Conservation (phyloP, 2,797 vertebrate genomes). For the Pangasius sanitwongsei region DNA sequence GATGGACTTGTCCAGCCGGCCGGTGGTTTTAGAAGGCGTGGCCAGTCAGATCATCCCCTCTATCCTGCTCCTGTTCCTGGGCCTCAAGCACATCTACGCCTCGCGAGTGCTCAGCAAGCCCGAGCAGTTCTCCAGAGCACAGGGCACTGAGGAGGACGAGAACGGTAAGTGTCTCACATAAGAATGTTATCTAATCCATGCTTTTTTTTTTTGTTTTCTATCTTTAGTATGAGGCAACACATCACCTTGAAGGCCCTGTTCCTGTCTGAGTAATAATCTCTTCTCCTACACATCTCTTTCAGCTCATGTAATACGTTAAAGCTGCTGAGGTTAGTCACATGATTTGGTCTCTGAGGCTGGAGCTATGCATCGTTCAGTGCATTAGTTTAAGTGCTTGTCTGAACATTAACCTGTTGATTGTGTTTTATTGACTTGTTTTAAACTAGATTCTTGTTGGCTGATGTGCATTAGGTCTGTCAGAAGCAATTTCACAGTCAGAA, state of each 20-base stretch:
- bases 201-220: background rate
- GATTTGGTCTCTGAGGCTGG: background rate
- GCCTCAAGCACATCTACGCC: slow-evolving; percentile 90
- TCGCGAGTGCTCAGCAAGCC: slow-evolving; percentile 84
- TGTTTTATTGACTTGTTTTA: background rate
- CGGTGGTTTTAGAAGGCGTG: slow-evolving; percentile 83
- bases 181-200: background rate
- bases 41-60: slow-evolving; percentile 89
- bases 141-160: slow-evolving; percentile 84
- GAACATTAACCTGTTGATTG: background rate
- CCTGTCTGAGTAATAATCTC: background rate
- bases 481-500: background rate
- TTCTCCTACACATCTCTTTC: background rate
- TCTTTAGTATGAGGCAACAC: background rate
- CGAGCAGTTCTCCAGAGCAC: slow-evolving; percentile 71
- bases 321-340: background rate
- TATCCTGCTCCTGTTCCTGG: slow-evolving; percentile 91
- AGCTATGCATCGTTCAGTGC: background rate
- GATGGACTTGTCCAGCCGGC: slow-evolving; percentile 88
- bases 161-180: slow-evolving; percentile 77
- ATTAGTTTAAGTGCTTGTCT: background rate
- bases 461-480: background rate
- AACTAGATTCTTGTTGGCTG: background rate
- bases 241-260: background rate
- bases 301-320: background rate